A percentile compares a stretch with the other conserved stretches of the same genome.
phyloP scores from a whole-genome alignment of 2,888 invertebrate genomes.

The Volucella zonaria region DNA sequence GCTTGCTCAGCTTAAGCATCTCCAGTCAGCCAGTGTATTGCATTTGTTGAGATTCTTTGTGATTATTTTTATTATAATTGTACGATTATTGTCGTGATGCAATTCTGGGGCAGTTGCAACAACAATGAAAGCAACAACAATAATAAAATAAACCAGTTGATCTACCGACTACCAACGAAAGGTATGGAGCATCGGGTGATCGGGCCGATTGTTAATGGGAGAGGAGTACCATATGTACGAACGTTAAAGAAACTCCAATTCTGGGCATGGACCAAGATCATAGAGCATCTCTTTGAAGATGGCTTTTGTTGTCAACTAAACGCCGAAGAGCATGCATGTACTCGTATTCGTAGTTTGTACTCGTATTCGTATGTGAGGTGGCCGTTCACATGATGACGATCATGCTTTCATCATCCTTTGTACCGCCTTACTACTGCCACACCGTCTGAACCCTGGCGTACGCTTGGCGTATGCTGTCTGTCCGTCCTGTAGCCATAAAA shows the following conservation, averaged over 20 bases:
- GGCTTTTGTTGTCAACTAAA: conserved; percentile 72
- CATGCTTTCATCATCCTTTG: conserved; percentile 75
- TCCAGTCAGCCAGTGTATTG: conserved; percentile 32
- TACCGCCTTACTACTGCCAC: conserved; percentile 59
- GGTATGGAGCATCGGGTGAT: conserved; percentile 52
- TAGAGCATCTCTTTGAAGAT: conserved; percentile 75
- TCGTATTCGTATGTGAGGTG: conserved; percentile 53
- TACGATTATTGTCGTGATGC: conserved; percentile 79
- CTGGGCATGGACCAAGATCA: conserved; percentile 54
- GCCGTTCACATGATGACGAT: conserved; percentile 68
- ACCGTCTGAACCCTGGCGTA: conserved; percentile 67
- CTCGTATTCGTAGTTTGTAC: conserved; percentile 58
- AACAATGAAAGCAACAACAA: conserved; percentile 59
- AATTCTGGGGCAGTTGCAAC: conserved; percentile 75
- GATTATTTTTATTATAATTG: conserved; percentile 82
- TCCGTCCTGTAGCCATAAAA: conserved; percentile 66
- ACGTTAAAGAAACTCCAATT: conserved; percentile 76
- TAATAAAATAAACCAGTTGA: conserved; percentile 64
- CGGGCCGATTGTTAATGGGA: neutral
- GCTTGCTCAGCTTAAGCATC: conserved; percentile 47
- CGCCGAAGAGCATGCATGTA: conserved; percentile 59
- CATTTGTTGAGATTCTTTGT: conserved; percentile 70
- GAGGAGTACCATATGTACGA: conserved; percentile 75
- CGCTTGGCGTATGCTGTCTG: conserved; percentile 77
- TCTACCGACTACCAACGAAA: conserved; percentile 74